Conservation (phyloP, 2,797 vertebrate species). For the Hydrophis major region DNA sequence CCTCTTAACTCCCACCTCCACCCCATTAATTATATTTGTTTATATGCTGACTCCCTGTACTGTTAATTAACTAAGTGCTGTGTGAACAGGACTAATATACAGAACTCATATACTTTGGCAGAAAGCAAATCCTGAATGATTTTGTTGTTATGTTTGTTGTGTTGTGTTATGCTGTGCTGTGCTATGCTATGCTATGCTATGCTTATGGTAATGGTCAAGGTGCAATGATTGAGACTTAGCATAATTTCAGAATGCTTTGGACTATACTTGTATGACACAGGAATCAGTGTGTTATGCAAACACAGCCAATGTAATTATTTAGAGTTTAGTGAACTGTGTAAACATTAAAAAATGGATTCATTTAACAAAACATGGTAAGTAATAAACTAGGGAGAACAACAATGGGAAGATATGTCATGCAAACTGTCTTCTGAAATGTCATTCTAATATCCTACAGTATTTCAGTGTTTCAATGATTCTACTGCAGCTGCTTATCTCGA, state of each 20-base stretch:
- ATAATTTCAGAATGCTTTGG: neutral
- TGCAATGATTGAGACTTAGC: neutral
- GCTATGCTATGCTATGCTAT: neutral
- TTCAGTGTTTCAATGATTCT: neutral
- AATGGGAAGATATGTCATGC: neutral
- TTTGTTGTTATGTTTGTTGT: too few relatives aligned
- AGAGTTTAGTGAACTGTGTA: neutral
- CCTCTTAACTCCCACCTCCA: neutral
- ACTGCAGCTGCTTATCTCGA: neutral
- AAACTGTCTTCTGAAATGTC: neutral
- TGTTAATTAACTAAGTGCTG: neutral
- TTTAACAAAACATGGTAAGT: neutral
- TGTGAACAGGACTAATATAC: neutral
- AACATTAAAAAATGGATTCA: neutral
- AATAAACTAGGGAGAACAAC: neutral
- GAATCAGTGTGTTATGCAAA: neutral
- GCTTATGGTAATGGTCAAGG: neutral
- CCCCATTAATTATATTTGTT: neutral
- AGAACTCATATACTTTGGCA: neutral
- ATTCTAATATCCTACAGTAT: neutral
- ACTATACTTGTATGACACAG: neutral
- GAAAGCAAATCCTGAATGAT: neutral
- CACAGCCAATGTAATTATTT: neutral
- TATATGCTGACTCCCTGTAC: neutral
- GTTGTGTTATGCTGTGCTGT: fast-evolving